phyloP scores from a whole-genome alignment of 2,797 vertebrate species.

The Aythya fuligula region DNA sequence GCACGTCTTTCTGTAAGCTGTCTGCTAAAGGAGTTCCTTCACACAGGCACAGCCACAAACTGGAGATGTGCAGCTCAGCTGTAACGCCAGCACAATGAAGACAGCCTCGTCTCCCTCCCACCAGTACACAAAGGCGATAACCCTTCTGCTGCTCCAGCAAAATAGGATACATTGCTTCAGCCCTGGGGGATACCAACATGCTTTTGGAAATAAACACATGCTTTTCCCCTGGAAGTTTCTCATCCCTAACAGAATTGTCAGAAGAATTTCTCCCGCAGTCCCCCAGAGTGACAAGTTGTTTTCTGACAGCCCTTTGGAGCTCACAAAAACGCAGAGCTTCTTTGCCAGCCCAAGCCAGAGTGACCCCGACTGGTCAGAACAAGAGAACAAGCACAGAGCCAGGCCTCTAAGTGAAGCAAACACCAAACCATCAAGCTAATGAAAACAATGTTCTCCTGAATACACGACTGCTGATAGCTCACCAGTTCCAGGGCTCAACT shows the following conservation, averaged over 20 bases:
- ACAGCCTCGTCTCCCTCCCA: neutral
- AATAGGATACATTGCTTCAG: neutral
- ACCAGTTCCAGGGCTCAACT: neutral
- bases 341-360: neutral
- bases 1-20: neutral
- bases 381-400: neutral
- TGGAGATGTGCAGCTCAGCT: neutral
- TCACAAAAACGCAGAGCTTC: neutral
- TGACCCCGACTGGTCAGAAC: neutral
- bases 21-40: neutral
- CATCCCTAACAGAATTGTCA: neutral
- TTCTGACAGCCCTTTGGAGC: neutral
- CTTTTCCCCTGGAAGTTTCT: neutral
- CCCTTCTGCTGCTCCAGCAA: neutral
- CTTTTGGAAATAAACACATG: neutral
- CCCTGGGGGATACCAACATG: neutral
- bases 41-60: neutral
- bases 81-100: fast-evolving
- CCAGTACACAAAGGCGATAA: neutral
- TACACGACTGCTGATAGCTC: neutral
- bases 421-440: neutral
- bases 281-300: neutral
- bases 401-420: neutral
- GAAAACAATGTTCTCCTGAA: neutral
- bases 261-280: neutral